Evolutionary conservation across 2,113 vertebrate species (phyloP), one percentile per base, ranked within the genome.

Genomic region (Galemys pyrenaicus): DNA sequence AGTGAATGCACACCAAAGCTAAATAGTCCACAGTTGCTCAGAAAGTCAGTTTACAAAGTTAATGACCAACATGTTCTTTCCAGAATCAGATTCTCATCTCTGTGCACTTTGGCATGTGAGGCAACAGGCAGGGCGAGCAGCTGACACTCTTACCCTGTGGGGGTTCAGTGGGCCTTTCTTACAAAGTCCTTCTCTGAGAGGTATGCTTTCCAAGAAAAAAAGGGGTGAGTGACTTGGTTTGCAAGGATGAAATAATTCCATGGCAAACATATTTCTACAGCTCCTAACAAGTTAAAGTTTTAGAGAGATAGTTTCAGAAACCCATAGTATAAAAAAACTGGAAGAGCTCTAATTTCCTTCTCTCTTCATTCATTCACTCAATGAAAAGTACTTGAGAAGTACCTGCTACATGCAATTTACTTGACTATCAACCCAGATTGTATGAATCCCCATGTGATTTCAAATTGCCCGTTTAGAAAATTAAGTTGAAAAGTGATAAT

Each of bases 41-140:
- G n/a, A 87, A 87, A 89, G 41, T 73, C 37, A 77, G 30, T 87
- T 92, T 78, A 17, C 56, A 64, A 83, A 89, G 64, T 51, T 93
- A 82, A 89, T 91, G 68, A 46, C 70, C 39, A 71, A 46, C 8
- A 54, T 6, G 1, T 80, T 87, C 39, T 58, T 10, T 20, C 64
- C n/a, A 26, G 24, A 10, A 4, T 22, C 54, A 49, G 68, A 22
- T 62, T 30, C 44, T 41, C 32, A 13, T 7, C 41, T 7, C 35
- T 11, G 2, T 11, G 32, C 1, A 70, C 39, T 44, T 51, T 46
- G 37, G 44, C 79, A 37, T 2, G 2, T 7, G 44, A 67, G 10
- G 6, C 54, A 73, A 75, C 37, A 71, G 60, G 67, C 51, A 51
- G 11, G 11, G 49, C 46, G 49, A 49, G 12, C 32, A 44, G 39